Conservation (phyloP, 2,797 vertebrate species). For the Sebastes steindachneri region DNA sequence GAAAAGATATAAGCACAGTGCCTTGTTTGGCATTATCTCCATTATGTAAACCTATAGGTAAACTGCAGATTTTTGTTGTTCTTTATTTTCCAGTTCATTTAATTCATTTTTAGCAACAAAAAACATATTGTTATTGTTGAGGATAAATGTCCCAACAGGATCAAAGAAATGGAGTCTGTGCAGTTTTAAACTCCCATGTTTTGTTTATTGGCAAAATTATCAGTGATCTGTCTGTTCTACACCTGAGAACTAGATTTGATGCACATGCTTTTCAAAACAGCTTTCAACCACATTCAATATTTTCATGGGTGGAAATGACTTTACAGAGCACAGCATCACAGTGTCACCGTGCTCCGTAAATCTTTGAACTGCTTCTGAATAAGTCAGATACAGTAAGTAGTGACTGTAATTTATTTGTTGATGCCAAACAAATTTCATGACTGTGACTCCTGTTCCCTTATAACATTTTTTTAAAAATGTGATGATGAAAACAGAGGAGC, state of each 20-base stretch:
- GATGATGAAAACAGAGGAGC: background rate
- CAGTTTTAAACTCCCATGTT: background rate
- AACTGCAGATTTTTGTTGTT: background rate
- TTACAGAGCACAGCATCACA: background rate
- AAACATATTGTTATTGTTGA: background rate
- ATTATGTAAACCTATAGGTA: background rate
- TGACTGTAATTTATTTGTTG: background rate
- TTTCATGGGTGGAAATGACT: background rate
- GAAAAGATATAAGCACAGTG: background rate
- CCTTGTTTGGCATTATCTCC: background rate
- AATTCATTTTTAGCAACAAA: background rate
- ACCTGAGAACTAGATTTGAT: conserved; percentile 30
- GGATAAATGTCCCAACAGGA: background rate
- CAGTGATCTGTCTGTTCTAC: conserved; percentile 22
- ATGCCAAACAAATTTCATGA: background rate
- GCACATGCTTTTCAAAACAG: conserved; percentile 24
- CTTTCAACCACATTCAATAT: background rate
- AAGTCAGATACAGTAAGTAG: background rate
- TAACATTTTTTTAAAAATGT: background rate
- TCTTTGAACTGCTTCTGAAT: background rate
- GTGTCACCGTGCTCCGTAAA: background rate
- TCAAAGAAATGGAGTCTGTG: background rate
- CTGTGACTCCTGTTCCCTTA: background rate
- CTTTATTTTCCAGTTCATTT: background rate
- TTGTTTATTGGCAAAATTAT: conserved; percentile 23